phyloP scores from a whole-genome alignment of 1,140 invertebrate genomes.

The Pissodes strobi region DNA sequence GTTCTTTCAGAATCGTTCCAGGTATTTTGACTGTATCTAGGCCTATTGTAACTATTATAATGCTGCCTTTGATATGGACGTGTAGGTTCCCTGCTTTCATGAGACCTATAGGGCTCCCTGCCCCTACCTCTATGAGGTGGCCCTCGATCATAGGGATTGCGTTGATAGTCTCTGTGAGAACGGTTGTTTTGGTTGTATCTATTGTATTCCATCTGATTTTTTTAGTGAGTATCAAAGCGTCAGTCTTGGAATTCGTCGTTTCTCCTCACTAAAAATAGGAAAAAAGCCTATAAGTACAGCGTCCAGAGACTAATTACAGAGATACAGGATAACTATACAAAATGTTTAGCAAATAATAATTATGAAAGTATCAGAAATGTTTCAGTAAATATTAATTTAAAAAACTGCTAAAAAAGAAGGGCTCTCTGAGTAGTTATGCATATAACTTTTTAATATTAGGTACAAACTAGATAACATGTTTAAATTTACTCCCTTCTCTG shows the following conservation, averaged over 20 bases:
- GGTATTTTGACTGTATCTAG: neutral
- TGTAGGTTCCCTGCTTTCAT: neutral
- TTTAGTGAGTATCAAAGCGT: too few relatives aligned
- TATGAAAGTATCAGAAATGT: too few relatives aligned
- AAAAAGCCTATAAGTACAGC: neutral
- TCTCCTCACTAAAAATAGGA: slow-evolving; percentile 5
- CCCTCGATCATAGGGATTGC: slow-evolving; percentile 14
- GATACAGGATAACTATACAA: too few relatives aligned
- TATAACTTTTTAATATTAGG: too few relatives aligned
- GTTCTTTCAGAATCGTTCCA: slow-evolving; percentile 7
- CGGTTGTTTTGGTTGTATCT: neutral
- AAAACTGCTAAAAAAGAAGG: too few relatives aligned
- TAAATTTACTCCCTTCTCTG: too few relatives aligned
- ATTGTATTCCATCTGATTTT: slow-evolving; percentile 16
- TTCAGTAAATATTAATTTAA: too few relatives aligned
- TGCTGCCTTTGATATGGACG: neutral
- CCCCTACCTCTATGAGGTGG: neutral
- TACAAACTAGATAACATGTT: too few relatives aligned
- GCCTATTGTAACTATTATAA: neutral
- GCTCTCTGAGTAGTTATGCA: too few relatives aligned
- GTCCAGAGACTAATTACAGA: too few relatives aligned
- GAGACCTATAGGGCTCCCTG: neutral
- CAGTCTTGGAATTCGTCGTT: too few relatives aligned
- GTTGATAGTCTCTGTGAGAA: neutral
- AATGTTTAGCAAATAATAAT: too few relatives aligned